Conservation (phyloP, 1,140 invertebrate genomes). For the Drosophila arizonae region DNA sequence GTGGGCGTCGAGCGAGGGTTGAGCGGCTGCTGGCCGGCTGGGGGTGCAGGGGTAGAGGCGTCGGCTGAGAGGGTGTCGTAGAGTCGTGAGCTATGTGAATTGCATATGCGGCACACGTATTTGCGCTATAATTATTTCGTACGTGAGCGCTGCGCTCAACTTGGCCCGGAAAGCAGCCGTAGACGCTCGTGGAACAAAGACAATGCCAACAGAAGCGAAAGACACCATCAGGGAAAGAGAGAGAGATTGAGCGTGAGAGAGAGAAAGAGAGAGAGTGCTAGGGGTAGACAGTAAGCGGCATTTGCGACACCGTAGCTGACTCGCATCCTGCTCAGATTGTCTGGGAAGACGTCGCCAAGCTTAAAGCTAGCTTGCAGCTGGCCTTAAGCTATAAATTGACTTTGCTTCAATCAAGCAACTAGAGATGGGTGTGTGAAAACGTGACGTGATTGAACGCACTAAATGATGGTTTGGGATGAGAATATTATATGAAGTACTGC, state of each 20-base stretch:
- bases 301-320: slow-evolving; percentile 7
- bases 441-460: background rate
- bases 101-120: slow-evolving; percentile 69
- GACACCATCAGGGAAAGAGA: slow-evolving; percentile 3
- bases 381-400: slow-evolving; percentile 36
- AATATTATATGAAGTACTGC: background rate
- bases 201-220: slow-evolving; percentile 25
- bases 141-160: slow-evolving; percentile 64
- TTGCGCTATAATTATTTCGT: slow-evolving; percentile 81
- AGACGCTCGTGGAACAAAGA: slow-evolving; percentile 21
- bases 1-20: background rate
- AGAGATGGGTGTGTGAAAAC: slow-evolving; percentile 1
- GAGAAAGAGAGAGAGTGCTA: background rate
- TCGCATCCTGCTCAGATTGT: slow-evolving; percentile 11
- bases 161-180: slow-evolving; percentile 28
- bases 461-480: background rate
- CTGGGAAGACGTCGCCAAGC: slow-evolving; percentile 14
- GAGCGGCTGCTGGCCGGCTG: background rate
- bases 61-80: background rate
- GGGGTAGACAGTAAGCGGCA: background rate
- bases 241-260: slow-evolving; percentile 5
- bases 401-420: background rate
- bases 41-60: background rate
- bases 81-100: slow-evolving; percentile 41
- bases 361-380: slow-evolving; percentile 15